Evolutionary conservation across 2,797 vertebrate species (phyloP).

Genomic region (Remorina albescens): DNA sequence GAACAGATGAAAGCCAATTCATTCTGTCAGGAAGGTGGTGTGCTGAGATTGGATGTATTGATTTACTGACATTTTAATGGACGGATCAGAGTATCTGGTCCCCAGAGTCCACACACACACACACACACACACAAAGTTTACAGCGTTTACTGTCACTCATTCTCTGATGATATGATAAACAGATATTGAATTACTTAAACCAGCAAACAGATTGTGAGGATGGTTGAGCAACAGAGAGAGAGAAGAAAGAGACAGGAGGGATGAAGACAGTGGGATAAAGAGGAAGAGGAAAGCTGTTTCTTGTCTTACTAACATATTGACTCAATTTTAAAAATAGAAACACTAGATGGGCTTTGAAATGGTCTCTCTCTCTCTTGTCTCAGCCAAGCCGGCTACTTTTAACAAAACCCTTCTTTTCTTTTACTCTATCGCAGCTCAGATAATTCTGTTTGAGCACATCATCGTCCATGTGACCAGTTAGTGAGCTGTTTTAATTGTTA

Average conservation of each 20-base stretch:
- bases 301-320: constrained; percentile 45
- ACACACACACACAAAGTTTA: constrained; percentile 26
- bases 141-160: neutral
- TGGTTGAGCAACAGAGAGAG: constrained; percentile 30
- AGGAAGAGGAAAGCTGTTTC: neutral
- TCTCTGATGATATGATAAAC: neutral
- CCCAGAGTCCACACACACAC: constrained; percentile 32
- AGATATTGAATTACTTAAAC: neutral
- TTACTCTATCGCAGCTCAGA: neutral
- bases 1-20: constrained; percentile 31
- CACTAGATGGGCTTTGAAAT: constrained; percentile 30
- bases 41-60: constrained; percentile 51
- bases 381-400: neutral
- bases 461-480: neutral
- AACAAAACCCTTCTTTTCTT: neutral
- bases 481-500: neutral
- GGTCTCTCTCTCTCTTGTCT: neutral
- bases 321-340: constrained; percentile 65
- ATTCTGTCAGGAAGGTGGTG: constrained; percentile 29
- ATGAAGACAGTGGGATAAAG: constrained; percentile 7
- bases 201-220: neutral
- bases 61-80: constrained; percentile 58
- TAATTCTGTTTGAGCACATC: neutral
- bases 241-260: constrained; percentile 28
- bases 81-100: constrained; percentile 48